Conservation (phyloP, 2,797 vertebrate genomes). For the Channallabes apus region DNA sequence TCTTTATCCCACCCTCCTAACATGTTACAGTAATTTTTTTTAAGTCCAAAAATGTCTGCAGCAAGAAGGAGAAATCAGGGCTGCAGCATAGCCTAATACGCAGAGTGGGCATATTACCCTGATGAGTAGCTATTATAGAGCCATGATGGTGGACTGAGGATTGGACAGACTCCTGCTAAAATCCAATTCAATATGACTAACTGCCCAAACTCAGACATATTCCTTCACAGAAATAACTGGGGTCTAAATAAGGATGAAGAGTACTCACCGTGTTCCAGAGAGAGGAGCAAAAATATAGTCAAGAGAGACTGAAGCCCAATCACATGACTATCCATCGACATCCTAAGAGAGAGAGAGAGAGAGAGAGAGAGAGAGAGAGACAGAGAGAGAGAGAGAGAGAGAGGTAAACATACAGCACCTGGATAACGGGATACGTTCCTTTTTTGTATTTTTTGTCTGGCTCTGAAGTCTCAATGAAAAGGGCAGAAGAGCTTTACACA, state of each 20-base stretch:
- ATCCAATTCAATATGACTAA: not conserved
- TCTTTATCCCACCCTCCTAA: slow-evolving; percentile 48
- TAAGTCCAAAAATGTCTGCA: slow-evolving; percentile 40
- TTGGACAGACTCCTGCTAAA: not conserved
- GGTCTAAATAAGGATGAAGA: slow-evolving; percentile 33
- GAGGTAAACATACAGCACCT: not conserved
- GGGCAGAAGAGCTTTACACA: not conserved
- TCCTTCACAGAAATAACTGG: not conserved
- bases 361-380: slow-evolving; percentile 40
- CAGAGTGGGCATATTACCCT: not conserved
- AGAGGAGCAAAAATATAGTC: slow-evolving; percentile 70
- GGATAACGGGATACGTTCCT: not conserved
- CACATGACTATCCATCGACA: slow-evolving; percentile 61
- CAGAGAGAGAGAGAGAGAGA: slow-evolving; percentile 22
- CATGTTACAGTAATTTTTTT: slow-evolving; percentile 57
- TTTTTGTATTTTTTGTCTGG: not conserved
- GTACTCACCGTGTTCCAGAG: slow-evolving; percentile 70
- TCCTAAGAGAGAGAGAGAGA: slow-evolving; percentile 64
- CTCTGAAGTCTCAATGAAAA: not conserved
- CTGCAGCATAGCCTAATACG: not conserved
- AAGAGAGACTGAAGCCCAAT: slow-evolving; percentile 69
- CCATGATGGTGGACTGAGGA: not conserved
- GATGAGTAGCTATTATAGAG: not conserved
- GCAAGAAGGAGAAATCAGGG: not conserved
- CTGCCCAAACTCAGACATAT: not conserved